Conservation (phyloP, 2,113 vertebrate species). For the Talpa occidentalis region DNA sequence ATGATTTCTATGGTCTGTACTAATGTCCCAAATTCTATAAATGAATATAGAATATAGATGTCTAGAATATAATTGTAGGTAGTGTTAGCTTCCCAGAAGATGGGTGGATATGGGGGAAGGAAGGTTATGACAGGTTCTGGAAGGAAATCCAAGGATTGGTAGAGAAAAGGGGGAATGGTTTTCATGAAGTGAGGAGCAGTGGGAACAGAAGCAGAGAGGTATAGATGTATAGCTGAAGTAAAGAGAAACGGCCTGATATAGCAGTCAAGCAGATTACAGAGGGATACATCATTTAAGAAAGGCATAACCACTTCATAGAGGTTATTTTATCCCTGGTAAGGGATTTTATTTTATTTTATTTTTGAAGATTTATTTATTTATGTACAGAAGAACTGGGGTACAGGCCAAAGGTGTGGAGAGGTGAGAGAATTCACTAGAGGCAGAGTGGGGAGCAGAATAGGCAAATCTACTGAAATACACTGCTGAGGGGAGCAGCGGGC, state of each 20-base stretch:
- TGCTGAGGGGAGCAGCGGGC: too few species aligned
- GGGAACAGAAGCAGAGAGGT: neutral
- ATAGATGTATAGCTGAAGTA: neutral
- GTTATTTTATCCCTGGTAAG: constrained; percentile 19
- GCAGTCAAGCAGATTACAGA: neutral
- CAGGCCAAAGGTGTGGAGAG: too few species aligned
- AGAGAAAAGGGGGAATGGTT: neutral
- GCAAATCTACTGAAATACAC: too few species aligned
- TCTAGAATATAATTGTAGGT: neutral
- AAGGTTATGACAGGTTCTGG: neutral
- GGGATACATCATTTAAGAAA: constrained; percentile 29
- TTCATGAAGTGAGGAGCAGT: neutral
- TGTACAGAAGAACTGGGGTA: too few species aligned
- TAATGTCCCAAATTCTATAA: neutral
- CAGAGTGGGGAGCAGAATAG: too few species aligned
- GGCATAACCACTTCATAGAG: neutral
- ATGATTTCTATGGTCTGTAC: neutral
- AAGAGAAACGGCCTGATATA: constrained; percentile 9
- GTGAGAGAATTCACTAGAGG: too few species aligned
- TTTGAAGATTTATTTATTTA: too few species aligned
- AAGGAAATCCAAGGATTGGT: constrained; percentile 48
- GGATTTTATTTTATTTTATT: too few species aligned
- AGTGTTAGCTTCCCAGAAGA: constrained; percentile 5
- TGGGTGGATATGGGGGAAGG: too few species aligned
- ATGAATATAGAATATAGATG: too few species aligned